Evolutionary conservation across 2,113 vertebrate genomes (phyloP).

Genomic region (Sinosuthora webbiana): DNA sequence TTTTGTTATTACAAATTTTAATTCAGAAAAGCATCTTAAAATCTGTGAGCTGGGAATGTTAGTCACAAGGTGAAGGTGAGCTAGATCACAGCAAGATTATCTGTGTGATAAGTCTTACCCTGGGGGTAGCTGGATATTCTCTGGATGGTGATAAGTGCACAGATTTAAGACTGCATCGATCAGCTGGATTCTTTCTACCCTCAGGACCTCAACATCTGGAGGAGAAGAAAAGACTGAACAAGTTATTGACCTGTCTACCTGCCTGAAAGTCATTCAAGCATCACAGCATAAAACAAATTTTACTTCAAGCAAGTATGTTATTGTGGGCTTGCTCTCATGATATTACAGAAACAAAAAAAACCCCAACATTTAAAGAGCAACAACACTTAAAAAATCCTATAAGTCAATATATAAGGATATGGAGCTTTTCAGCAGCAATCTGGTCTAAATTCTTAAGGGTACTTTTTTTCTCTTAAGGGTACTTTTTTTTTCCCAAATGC

Average conservation of each 20-base stretch:
- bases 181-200: slow-evolving; percentile 92
- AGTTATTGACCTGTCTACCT: slow-evolving; percentile 7
- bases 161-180: slow-evolving; percentile 96
- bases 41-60: background rate
- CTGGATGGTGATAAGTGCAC: slow-evolving; percentile 97
- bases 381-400: background rate
- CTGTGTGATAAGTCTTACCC: slow-evolving; percentile 73
- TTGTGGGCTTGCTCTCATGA: background rate
- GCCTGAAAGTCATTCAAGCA: background rate
- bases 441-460: slow-evolving; percentile 1
- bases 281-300: background rate
- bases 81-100: background rate
- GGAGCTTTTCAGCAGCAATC: background rate
- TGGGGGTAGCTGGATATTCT: slow-evolving; percentile 95
- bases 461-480: background rate
- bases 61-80: background rate
- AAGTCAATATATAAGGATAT: slow-evolving; percentile 8
- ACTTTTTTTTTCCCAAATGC: background rate
- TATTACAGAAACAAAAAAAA: slow-evolving; percentile 3
- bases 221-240: slow-evolving; percentile 16
- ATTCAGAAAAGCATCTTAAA: background rate
- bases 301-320: slow-evolving; percentile 29
- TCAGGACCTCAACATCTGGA: slow-evolving; percentile 92
- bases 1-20: background rate
- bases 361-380: background rate